Percentiles rank a stretch among this genome's conserved stretches.
Evolutionary conservation across 1,140 invertebrate genomes (phyloP).

Genomic region (Apocrypta bakeri): DNA sequence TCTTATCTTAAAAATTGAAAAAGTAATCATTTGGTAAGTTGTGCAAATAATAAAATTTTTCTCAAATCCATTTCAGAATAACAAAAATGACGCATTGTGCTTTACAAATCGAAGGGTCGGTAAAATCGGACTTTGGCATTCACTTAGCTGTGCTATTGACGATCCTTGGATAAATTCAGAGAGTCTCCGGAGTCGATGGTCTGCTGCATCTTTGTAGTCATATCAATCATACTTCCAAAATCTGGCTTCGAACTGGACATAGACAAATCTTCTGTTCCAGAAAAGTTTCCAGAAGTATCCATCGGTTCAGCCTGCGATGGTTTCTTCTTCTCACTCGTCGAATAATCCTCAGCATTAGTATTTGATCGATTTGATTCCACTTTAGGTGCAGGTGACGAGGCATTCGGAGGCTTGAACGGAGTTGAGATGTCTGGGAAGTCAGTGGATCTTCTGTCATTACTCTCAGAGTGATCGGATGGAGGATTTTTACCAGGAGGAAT

Average conservation of each 20-base stretch:
- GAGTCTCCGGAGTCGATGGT: constrained; percentile 63
- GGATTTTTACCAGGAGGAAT: constrained; percentile 62
- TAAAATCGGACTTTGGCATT: constrained; percentile 50
- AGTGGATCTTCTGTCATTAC: constrained; percentile 59
- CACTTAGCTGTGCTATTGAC: constrained; percentile 58
- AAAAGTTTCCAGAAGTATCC: constrained; percentile 62
- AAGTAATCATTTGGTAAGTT: no score
- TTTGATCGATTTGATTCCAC: constrained; percentile 52
- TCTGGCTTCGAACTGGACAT: constrained; percentile 64
- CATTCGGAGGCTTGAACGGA: constrained; percentile 57
- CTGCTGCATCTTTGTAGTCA: constrained; percentile 65
- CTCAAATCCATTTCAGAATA: constrained; percentile 6
- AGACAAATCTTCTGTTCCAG: constrained; percentile 65
- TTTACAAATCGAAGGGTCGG: constrained; percentile 51
- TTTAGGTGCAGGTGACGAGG: constrained; percentile 54
- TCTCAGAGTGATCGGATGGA: constrained; percentile 56
- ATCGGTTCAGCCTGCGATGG: constrained; percentile 58
- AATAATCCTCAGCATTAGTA: constrained; percentile 58
- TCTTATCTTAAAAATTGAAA: no score
- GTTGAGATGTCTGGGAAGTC: constrained; percentile 61
- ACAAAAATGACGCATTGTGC: constrained; percentile 10
- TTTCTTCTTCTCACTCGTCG: constrained; percentile 62
- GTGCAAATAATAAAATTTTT: no score
- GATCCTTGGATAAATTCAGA: constrained; percentile 69
- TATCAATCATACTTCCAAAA: constrained; percentile 67